Base-by-base conservation (phyloP, 2,797 vertebrate species). In the Nasua narica region DNA sequence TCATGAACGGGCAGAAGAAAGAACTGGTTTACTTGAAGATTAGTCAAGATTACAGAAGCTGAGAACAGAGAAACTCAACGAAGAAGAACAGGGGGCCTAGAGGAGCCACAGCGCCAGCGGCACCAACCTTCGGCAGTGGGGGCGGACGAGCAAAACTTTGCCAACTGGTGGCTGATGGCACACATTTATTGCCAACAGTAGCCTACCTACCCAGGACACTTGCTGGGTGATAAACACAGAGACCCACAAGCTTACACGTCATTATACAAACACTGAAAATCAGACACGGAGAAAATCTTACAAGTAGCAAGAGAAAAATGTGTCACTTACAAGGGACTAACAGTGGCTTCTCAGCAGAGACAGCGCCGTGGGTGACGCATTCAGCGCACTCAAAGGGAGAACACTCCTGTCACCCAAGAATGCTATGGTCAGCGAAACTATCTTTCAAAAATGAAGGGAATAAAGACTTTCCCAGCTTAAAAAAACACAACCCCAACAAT, bases 341-440 rank as follows among this genome's bases (percentile, higher is more conserved):
- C 43, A 18, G 19, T 25, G 87, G 50, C 32, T 32, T 37, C 70
- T 48, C 3, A 2, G 70, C 23, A 40, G 84, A 62, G 29, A 5
- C 25, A 4, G 15, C 0, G 2, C 50, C 4, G 10, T 0, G 32
- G 16, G 29, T 3, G 3, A 3, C 18, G 10, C 1, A 10, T 0
- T 12, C 40, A 4, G 10, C 46, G 56, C 12, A 27, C 18, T 54
- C 32, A 5, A 23, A 52, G 62, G 54, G 16, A 18, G 11, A 65
- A 40, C 15, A 12, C 21, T 3, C 14, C 27, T 27, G 35, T 15
- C 56, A 16, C 4, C 62, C 69, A 5, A 6, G 43, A 35, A 6
- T 0, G 29, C 7, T 2, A 1, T 1, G 10, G 32, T 74, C 56
- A 48, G 21, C 67, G 50, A 43, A 91, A 12, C 46, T 21, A 3